Evolutionary conservation across 2,888 invertebrate genomes (phyloP), one percentile per base, ranked within the genome.

Genomic region (Athalia circularis): DNA sequence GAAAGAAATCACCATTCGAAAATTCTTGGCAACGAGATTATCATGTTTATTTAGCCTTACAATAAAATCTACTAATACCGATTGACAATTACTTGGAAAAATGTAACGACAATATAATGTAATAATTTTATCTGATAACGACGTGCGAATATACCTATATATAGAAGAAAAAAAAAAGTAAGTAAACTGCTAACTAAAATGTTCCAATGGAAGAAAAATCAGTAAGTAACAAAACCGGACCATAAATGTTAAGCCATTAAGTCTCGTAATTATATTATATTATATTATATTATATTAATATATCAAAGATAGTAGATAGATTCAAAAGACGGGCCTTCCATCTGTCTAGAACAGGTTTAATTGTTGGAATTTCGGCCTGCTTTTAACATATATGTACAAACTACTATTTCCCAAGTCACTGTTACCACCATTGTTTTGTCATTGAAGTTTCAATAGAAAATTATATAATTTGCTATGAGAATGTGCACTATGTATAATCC

Each of bases 261-360:
- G 29, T 74, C 50, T 48, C 74, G 57, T 74, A 48, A 61, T 61
- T 13, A 50, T 61, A 74, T 59, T 61, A 74, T 43, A 61, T 61
- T 61, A 74, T 43, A 61, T 61, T 47, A 11, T 48, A 65, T n/a
- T 61, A 61, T 61, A 61, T 61, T 61, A 61, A 29, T 72, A 59
- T 72, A 72, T 72, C 72, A 48, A 72, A 72, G 72, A 72, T 72
- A 72, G 72, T 72, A 72, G 72, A 45, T 11, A 43, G 59, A 59
- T 61, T 59, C 7, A 4, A 72, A 72, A 57, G 48, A 1, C 47
- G 47, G 48, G n/a, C 6, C 43, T 59, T 59, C 7, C 47, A 72
- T 13, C 59, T 72, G 13, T 61, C 57, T 11, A 54, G 54, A 54
- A 68, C 43, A 29, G 68, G 52, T 68, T 54, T 68, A 54, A 43